Evolutionary conservation across 2,113 vertebrate species (phyloP).

Genomic region (Phalacrocorax carbo): DNA sequence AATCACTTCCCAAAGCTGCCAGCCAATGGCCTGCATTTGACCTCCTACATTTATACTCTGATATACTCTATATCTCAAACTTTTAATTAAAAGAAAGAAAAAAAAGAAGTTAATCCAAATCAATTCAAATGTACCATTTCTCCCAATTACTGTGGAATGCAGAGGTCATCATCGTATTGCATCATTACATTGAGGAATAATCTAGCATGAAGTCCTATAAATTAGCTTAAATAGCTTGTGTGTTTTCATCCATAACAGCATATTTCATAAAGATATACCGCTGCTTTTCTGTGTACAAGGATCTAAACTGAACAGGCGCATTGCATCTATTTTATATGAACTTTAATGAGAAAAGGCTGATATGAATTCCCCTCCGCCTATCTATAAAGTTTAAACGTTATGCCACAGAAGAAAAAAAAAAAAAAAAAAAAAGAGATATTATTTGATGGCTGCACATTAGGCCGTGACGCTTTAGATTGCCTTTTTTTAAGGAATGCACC

Average conservation of each 20-base stretch:
- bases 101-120: slow-evolving; percentile 28
- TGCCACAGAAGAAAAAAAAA: not conserved
- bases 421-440: not conserved
- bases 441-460: not conserved
- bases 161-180: slow-evolving; percentile 46
- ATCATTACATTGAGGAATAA: slow-evolving; percentile 60
- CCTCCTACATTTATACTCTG: not conserved
- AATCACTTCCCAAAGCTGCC: not conserved
- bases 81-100: slow-evolving; percentile 61
- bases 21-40: not conserved
- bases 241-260: slow-evolving; percentile 43
- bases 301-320: slow-evolving; percentile 11
- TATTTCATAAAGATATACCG: slow-evolving; percentile 44
- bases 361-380: not conserved
- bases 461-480: not conserved
- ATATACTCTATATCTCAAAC: not conserved
- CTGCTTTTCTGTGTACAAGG: slow-evolving; percentile 3
- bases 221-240: slow-evolving; percentile 52
- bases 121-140: slow-evolving; percentile 41
- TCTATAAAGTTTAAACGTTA: not conserved
- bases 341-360: slow-evolving; percentile 24
- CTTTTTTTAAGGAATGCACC: not conserved
- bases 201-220: slow-evolving; percentile 59
- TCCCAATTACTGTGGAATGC: slow-evolving; percentile 51
- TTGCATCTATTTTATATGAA: slow-evolving; percentile 3